Base-by-base conservation (phyloP, 2,113 vertebrate genomes). In the Osmerus eperlanus region DNA sequence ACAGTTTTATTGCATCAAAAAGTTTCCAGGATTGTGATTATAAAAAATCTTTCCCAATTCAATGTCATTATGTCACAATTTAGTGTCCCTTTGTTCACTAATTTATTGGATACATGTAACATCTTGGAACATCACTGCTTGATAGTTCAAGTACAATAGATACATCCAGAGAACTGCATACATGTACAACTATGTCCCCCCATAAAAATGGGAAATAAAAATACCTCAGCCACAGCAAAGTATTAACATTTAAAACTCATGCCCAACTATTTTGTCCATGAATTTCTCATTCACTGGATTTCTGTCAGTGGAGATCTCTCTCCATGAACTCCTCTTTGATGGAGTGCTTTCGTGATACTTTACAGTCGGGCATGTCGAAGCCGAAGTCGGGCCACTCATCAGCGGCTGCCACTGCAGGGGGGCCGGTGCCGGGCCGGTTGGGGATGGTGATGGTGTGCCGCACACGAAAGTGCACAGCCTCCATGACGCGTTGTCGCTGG, bases 391-490 rank as follows among this genome's bases (percentile, higher is more conserved):
- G 91, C 97, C 97, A 99, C 25, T 99, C 97, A 1, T 99, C 97
- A 0, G 89, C 80, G 21, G 55, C 3, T 41, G 62, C 28, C 12
- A 77, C 75, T 0, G 81, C 18, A 1, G 80, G 85, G 23, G 0
- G 88, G 21, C 47, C 84, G 0, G 84, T 83, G 0, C 80, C 82
- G 0, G 89, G 75, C 25, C 96, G 94, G 88, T 96, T 97, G 68
- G 97, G 97, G 88, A 99, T 97, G 77, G 97, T 98, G 90, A 99
- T 98, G 88, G 97, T 99, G 91, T 99, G 97, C n/a, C 97, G 96
- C 74, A 98, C 97, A 0, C 96, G 93, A 85, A 99, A 98, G 47
- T 99, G 97, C 77, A 99, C 97, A 0, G 97, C 97, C 84, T 99
- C 97, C 97, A 99, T 99, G 75, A 99, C 96, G 0, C 97, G 94